phyloP scores from a whole-genome alignment of 2,797 vertebrate species.

The Hemibagrus guttatus region DNA sequence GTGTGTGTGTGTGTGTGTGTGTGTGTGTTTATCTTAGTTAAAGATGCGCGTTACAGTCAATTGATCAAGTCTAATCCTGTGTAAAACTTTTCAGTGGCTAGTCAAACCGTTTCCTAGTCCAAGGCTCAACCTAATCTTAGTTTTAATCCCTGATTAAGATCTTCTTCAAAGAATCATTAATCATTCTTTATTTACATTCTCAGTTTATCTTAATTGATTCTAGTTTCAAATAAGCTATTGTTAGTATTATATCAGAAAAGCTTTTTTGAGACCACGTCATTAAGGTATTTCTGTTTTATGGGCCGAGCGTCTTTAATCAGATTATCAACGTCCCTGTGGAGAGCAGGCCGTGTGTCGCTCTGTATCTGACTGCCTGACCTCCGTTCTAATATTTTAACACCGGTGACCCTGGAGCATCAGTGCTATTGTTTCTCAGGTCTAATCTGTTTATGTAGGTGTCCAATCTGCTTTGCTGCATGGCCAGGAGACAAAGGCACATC shows the following conservation, averaged over 20 bases:
- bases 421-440: conserved; percentile 83
- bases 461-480: conserved; percentile 76
- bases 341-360: conserved; percentile 62
- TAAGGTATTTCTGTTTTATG: background rate
- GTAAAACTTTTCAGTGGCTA: background rate
- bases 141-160: conserved; percentile 17
- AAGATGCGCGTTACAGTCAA: background rate
- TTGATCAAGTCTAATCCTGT: background rate
- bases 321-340: conserved; percentile 36
- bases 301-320: conserved; percentile 12
- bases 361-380: conserved; percentile 84
- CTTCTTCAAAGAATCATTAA: background rate
- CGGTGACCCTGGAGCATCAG: conserved; percentile 71
- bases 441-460: conserved; percentile 87
- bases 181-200: background rate
- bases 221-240: background rate
- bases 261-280: background rate
- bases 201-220: background rate
- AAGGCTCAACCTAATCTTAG: conserved; percentile 1
- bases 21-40: no score
- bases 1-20: background rate
- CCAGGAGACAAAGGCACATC: conserved; percentile 67
- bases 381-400: conserved; percentile 77
- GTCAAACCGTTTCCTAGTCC: background rate
- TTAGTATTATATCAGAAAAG: background rate